These are phyloP conservation scores for Merodon equestris DNA, from an alignment of 2,888 invertebrate genomes.

Conservation along the genomic window DNA sequence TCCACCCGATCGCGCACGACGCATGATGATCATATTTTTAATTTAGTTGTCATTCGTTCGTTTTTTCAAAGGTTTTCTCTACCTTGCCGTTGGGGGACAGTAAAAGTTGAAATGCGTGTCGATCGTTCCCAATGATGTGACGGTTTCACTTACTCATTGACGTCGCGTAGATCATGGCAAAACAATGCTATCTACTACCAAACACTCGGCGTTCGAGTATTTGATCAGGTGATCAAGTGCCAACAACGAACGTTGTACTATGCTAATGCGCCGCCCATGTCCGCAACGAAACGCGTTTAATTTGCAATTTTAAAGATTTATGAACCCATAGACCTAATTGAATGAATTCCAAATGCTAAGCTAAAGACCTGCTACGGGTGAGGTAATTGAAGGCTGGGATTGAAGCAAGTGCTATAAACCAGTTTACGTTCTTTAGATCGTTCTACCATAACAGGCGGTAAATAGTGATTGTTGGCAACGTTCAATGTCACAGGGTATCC, in stretches of 20 bases:
- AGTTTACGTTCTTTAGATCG: slow-evolving; percentile 22
- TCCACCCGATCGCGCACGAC: slow-evolving; percentile 46
- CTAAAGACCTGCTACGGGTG: too few species aligned
- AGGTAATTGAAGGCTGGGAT: not conserved
- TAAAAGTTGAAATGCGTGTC: slow-evolving; percentile 40
- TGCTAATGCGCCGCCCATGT: slow-evolving; percentile 20
- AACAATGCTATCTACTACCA: too few species aligned
- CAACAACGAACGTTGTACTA: slow-evolving; percentile 1
- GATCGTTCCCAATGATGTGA: not conserved
- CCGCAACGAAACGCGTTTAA: slow-evolving; percentile 31
- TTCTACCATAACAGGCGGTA: slow-evolving; percentile 2
- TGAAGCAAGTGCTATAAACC: slow-evolving; percentile 16
- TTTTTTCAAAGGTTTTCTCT: not conserved
- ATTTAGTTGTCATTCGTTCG: slow-evolving; percentile 13
- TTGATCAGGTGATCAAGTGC: not conserved
- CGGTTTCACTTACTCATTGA: slow-evolving; percentile 42
- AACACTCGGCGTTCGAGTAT: too few species aligned
- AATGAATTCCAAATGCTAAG: not conserved
- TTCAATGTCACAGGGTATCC: slow-evolving; percentile 47
- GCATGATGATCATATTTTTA: slow-evolving; percentile 29
- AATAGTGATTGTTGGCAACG: slow-evolving; percentile 1
- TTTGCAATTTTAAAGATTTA: slow-evolving; percentile 60
- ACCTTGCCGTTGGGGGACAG: slow-evolving; percentile 9
- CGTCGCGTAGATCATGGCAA: slow-evolving; percentile 7
- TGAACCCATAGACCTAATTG: slow-evolving; percentile 26